Percentiles rank a stretch among this genome's conserved stretches.
Evolutionary conservation across 2,113 vertebrate species (phyloP).

Genomic region (Pogonocichla stellata): DNA sequence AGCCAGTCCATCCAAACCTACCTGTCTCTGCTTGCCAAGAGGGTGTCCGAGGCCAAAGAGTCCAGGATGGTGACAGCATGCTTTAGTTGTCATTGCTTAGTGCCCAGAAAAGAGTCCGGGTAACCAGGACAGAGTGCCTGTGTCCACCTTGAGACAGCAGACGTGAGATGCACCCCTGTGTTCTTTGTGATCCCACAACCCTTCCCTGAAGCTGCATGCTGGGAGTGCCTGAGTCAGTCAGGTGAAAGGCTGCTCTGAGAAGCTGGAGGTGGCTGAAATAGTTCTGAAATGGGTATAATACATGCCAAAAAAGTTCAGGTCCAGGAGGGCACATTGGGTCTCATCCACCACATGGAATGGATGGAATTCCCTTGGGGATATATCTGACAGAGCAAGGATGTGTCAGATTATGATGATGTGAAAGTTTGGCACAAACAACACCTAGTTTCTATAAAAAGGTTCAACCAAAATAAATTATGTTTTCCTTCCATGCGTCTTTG

Average conservation of each 20-base stretch:
- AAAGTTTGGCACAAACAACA: not conserved
- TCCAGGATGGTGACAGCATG: not conserved
- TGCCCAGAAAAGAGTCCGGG: not conserved
- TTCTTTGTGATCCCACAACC: not conserved
- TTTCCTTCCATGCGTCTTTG: not conserved
- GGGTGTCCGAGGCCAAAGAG: not conserved
- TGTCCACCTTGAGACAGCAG: not conserved
- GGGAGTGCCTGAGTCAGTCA: not conserved
- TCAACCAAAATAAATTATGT: not conserved
- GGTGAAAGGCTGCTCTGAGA: not conserved
- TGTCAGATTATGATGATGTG: not conserved
- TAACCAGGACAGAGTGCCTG: not conserved
- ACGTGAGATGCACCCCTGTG: not conserved
- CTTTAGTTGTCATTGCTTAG: not conserved
- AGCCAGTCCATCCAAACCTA: not conserved
- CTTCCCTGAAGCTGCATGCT: not conserved
- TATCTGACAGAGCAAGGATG: not conserved
- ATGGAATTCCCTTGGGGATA: not conserved
- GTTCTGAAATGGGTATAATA: not conserved
- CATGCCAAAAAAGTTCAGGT: not conserved
- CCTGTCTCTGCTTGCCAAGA: not conserved
- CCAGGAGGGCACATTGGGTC: not conserved
- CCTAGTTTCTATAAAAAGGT: not conserved
- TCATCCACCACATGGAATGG: not conserved
- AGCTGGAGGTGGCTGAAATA: not conserved